A percentile compares a stretch with the other conserved stretches of the same genome.
Conservation (phyloP, 1,140 invertebrate species). For the Copidosoma floridanum region DNA sequence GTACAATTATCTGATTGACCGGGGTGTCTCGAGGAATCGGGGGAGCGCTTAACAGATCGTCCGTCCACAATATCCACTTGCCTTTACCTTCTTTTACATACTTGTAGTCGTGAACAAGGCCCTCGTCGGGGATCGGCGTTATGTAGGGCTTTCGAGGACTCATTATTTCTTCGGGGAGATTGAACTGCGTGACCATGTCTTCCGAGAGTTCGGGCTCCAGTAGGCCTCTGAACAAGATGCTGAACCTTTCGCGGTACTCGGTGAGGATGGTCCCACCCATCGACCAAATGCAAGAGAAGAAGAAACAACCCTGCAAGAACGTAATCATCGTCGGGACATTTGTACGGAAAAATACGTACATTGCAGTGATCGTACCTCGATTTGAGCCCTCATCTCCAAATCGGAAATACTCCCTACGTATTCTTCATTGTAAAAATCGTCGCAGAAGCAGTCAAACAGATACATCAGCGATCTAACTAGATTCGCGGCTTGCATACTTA, state of each 20-base stretch:
- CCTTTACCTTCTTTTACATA: constrained; percentile 87
- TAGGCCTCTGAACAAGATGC: constrained; percentile 73
- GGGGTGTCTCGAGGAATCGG: constrained; percentile 84
- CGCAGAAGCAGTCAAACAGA: constrained; percentile 85
- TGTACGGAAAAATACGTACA: no score
- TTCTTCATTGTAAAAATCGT: constrained; percentile 82
- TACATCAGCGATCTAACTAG: constrained; percentile 81
- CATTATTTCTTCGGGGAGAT: constrained; percentile 54
- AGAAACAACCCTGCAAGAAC: constrained; percentile 75
- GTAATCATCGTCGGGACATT: no score
- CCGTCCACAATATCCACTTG: constrained; percentile 86
- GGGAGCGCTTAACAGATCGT: constrained; percentile 73
- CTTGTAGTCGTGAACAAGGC: constrained; percentile 84
- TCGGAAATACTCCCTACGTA: constrained; percentile 69
- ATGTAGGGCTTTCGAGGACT: constrained; percentile 71
- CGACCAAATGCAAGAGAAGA: constrained; percentile 91
- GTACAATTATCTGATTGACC: constrained; percentile 92
- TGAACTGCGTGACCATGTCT: constrained; percentile 57
- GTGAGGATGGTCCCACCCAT: constrained; percentile 79
- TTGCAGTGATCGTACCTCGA: constrained; percentile 72
- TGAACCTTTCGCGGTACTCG: constrained; percentile 76
- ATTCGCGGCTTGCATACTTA: constrained; percentile 80
- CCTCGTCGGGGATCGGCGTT: constrained; percentile 71
- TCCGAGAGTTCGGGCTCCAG: constrained; percentile 72
- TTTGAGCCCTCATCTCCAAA: constrained; percentile 73